Base-by-base conservation (phyloP, 64 coral and sea anemone species). In the Montipora cactus region DNA sequence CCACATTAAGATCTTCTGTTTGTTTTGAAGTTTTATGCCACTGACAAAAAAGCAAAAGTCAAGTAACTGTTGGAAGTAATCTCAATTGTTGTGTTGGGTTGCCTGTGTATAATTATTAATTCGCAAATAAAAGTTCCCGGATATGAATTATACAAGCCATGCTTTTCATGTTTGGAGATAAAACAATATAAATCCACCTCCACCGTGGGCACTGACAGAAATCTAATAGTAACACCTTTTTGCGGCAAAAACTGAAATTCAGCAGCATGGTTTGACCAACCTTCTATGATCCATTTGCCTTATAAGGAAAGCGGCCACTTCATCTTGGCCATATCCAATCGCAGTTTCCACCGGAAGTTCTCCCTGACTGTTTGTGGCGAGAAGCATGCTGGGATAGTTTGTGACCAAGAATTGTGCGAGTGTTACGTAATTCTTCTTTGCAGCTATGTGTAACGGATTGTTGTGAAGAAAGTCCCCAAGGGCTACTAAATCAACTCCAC, bases 311-410 rank as follows among this genome's bases (percentile, higher is more conserved):
- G 92, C 92, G 2, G 84, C 84, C 47, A 88, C 92, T n/a, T 93
- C 92, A 52, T 93, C 92, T 53, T 93, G 92, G 44, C 76, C 14
- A 46, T 28, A 5, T 61, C n/a, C 48, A 19, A 93, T 57, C 2
- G 92, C 92, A 22, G 76, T 93, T 21, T 88, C 84, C 44, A 93
- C 76, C 2, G 92, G 92, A 57, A 93, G 62, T 57, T 93, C 84
- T 6, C 82, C 51, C 48, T 88, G 74, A 13, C 51, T 12, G 2
- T 93, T 93, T 11, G 84, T 74, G 15, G 28, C 44, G 47, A 93
- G 25, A 8, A 93, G 67, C 92, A 93, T 88, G 49, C 19, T 18
- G 15, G 92, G 92, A 79, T 88, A 88, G 8, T 52, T 47, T 13
- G 59, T 59, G 19, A 76, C 49, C 14, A 93, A 78, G 52, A 88